A percentile compares a stretch with the other conserved stretches of the same genome.
Conservation (phyloP, 2,888 invertebrate genomes). For the Archips xylosteana region DNA sequence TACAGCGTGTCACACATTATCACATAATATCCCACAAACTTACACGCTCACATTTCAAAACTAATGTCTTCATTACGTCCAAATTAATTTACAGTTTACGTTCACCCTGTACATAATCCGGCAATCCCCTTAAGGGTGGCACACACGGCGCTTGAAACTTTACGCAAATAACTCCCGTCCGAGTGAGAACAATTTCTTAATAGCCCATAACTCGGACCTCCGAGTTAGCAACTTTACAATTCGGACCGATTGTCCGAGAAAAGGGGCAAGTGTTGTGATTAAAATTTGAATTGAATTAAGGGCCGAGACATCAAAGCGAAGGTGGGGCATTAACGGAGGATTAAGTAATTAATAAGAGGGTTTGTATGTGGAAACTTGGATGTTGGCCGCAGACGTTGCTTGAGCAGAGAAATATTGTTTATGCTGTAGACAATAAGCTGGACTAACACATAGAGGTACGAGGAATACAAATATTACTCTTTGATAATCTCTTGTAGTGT, state of each 20-base stretch:
- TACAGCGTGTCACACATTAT: neutral
- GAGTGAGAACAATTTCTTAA: slow-evolving; percentile 42
- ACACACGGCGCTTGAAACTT: slow-evolving; percentile 38
- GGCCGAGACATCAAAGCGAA: slow-evolving; percentile 13
- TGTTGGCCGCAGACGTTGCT: neutral
- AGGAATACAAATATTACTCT: too few relatives aligned
- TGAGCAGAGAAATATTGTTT: neutral
- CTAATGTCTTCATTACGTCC: slow-evolving; percentile 12
- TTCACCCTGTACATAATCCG: slow-evolving; percentile 25
- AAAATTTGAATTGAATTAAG: slow-evolving; percentile 41
- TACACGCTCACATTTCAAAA: neutral
- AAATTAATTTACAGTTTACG: slow-evolving; percentile 15
- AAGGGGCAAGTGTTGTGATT: slow-evolving; percentile 36
- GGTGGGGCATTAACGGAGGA: slow-evolving; percentile 12
- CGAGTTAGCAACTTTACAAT: slow-evolving; percentile 27
- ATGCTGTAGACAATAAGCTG: too few relatives aligned
- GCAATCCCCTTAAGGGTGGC: slow-evolving; percentile 22
- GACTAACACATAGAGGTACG: too few relatives aligned
- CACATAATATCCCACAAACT: neutral
- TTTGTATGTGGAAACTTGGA: neutral
- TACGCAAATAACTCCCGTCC: slow-evolving; percentile 36
- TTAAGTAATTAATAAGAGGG: slow-evolving; percentile 19
- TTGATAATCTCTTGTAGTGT: too few relatives aligned
- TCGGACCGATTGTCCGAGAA: slow-evolving; percentile 30
- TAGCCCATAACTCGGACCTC: slow-evolving; percentile 37